These are phyloP conservation scores for Trissonchulus sp. DNA, from an alignment of 2,888 invertebrate species.

Conservation along the genomic window DNA sequence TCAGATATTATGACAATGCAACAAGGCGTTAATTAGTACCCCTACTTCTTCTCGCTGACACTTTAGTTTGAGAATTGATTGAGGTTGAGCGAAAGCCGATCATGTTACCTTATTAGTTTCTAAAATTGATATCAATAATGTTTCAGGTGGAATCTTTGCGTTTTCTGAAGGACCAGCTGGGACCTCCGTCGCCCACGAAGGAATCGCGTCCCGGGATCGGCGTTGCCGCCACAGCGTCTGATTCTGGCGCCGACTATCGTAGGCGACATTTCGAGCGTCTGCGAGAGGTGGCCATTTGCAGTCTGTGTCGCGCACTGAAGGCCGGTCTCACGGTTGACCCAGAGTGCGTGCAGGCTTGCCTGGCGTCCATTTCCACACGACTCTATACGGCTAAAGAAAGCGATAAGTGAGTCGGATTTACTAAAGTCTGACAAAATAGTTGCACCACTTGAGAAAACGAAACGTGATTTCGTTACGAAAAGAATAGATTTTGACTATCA, in stretches of 20 bases:
- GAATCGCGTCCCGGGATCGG: background rate
- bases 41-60: no score
- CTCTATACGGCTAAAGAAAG: slow-evolving; percentile 72
- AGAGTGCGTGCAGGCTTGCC: slow-evolving; percentile 86
- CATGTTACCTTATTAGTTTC: no score
- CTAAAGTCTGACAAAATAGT: no score
- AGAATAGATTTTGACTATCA: no score
- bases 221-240: background rate
- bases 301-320: slow-evolving; percentile 78
- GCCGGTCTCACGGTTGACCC: slow-evolving; percentile 81
- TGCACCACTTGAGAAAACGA: no score
- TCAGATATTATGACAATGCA: no score
- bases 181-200: background rate
- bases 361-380: slow-evolving; percentile 90
- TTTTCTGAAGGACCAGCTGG: background rate
- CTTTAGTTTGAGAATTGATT: no score
- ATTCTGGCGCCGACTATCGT: slow-evolving; percentile 8
- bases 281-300: slow-evolving; percentile 88
- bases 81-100: no score
- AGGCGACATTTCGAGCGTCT: slow-evolving; percentile 68
- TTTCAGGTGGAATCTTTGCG: background rate
- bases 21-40: no score
- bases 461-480: no score
- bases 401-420: slow-evolving; percentile 53
- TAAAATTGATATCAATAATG: no score